A percentile compares a stretch with the other conserved stretches of the same genome.
These are phyloP conservation scores for Apodemia hepburni DNA, from an alignment of 2,888 invertebrate genomes.

Conservation along the genomic window DNA sequence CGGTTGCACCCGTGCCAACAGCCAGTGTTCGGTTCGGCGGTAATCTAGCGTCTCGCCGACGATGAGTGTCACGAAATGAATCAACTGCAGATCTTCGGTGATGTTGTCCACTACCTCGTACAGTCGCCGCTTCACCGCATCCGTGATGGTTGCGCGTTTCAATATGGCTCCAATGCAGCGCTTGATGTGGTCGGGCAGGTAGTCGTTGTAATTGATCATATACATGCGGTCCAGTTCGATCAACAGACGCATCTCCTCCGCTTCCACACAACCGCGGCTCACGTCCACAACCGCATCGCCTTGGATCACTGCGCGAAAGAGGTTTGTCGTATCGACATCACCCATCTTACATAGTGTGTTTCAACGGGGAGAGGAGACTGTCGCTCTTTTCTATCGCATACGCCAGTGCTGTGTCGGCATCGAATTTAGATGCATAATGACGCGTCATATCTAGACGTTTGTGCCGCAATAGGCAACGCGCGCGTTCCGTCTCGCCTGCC, in stretches of 20 bases:
- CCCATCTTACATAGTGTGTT: constrained; percentile 3
- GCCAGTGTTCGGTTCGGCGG: neutral
- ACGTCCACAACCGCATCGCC: constrained; percentile 5
- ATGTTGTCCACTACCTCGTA: constrained; percentile 7
- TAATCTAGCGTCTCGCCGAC: constrained; percentile 3
- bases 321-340: constrained; percentile 10
- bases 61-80: constrained; percentile 1
- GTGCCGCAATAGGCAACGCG: constrained; percentile 4
- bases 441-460: constrained; percentile 6
- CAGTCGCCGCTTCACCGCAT: constrained; percentile 3
- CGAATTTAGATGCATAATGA: constrained; percentile 5
- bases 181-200: constrained; percentile 9
- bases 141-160: neutral
- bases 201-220: constrained; percentile 5
- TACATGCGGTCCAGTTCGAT: constrained; percentile 7
- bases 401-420: neutral
- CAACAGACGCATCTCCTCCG: constrained; percentile 2
- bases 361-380: neutral
- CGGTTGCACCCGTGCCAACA: constrained; percentile 6
- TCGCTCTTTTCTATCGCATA: constrained; percentile 3
- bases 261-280: constrained; percentile 7
- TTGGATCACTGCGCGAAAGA: constrained; percentile 1
- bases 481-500: constrained; percentile 7
- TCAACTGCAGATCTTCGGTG: constrained; percentile 5
- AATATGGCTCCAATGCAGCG: constrained; percentile 3